A percentile compares a stretch with the other conserved stretches of the same genome.
Conservation (phyloP, 2,113 vertebrate species). For the Neodontobutis hainanensis region DNA sequence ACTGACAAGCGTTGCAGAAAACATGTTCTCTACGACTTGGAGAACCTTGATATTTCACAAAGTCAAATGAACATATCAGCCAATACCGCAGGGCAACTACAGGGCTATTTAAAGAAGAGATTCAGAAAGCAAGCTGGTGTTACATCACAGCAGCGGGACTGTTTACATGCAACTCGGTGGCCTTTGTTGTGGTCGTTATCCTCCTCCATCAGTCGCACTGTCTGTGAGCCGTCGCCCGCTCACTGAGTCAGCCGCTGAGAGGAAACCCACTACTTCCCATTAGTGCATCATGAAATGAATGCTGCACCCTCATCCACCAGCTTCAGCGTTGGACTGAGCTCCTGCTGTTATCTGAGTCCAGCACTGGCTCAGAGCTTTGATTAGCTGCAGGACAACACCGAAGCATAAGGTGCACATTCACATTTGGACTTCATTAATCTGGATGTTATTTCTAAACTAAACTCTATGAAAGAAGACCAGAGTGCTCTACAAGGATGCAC, state of each 20-base stretch:
- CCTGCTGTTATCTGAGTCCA: constrained; percentile 19
- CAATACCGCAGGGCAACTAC: constrained; percentile 58
- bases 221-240: constrained; percentile 28
- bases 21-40: constrained; percentile 73
- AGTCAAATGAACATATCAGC: constrained; percentile 77
- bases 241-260: constrained; percentile 38
- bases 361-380: constrained; percentile 28
- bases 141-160: constrained; percentile 57
- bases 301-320: constrained; percentile 10
- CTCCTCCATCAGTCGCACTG: constrained; percentile 38
- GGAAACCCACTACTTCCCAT: constrained; percentile 33
- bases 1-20: constrained; percentile 78
- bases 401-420: constrained; percentile 9
- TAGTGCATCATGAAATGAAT: constrained; percentile 18
- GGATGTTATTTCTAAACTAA: background rate
- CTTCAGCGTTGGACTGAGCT: background rate
- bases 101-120: constrained; percentile 75
- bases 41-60: constrained; percentile 82
- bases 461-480: background rate
- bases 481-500: background rate
- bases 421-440: constrained; percentile 6
- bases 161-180: constrained; percentile 48
- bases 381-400: constrained; percentile 20
- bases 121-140: constrained; percentile 47
- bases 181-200: constrained; percentile 55